Evolutionary conservation across 2,888 invertebrate genomes (phyloP), one percentile per base, ranked within the genome.

Genomic region (Cheiracanthium punctorium): DNA sequence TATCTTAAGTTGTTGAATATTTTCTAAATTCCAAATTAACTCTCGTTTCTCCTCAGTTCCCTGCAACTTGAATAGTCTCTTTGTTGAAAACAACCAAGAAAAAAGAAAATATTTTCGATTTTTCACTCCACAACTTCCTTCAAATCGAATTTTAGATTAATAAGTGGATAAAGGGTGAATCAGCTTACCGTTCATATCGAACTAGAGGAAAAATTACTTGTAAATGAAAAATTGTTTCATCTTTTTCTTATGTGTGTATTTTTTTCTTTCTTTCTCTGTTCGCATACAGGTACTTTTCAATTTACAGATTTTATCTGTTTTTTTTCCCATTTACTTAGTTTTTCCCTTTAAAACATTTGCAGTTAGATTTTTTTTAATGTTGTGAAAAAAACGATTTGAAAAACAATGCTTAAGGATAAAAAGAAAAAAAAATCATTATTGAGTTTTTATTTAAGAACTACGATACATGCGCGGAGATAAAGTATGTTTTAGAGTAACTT

Each of bases 201-300:
- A 70, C 33, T 8, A 24, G 12, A n/a, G 37, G 70, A 67, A 67
- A 67, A 32, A 67, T 67, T 67, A 32, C 32, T 67, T n/a, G 67
- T 65, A 80, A 73, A 80, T 80, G 80, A 80, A 74, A 74, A 80
- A 80, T 80, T 73, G 69, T 74, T 80, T 67, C 71, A 67, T 67
- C 48, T 48, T 67, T 74, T 64, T 48, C 29, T 64, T 32, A 17
- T 14, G 14, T 74, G 67, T 64, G 1, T 67, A 20, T 32, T 37
- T 74, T 73, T 48, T 32, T 33, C 33, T 10, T 33, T 17, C n/a
- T 70, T 32, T 70, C 52, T 52, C 20, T 65, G 32, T n/a, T n/a
- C n/a, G n/a, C n/a, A n/a, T 81, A 69, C 70, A 69, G 75, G 75
- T 82, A 82, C 69, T 69, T 75, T 82, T 82, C 81, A 73, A 82